Conservation (phyloP, 2,888 invertebrate species). For the Melanotus villosus region DNA sequence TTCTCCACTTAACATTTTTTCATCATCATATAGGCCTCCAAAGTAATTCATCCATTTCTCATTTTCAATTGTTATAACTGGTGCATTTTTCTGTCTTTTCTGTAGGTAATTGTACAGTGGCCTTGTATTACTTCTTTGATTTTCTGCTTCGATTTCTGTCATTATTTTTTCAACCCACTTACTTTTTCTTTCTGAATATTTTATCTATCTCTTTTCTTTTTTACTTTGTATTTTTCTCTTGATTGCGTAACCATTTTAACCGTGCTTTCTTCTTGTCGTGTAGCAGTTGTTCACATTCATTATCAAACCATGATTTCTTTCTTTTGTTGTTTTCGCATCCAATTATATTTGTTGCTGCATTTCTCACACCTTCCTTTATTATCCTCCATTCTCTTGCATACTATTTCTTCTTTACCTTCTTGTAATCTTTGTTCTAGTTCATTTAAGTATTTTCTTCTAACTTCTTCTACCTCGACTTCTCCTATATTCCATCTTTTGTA, state of each 20-base stretch:
- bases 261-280: neutral
- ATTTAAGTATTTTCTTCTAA: slow-evolving; percentile 4
- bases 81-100: neutral
- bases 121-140: neutral
- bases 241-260: neutral
- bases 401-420: neutral
- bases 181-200: neutral
- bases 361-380: neutral
- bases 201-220: neutral
- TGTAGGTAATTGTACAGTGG: neutral
- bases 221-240: slow-evolving; percentile 1
- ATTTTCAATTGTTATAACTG: neutral
- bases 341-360: neutral
- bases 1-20: neutral
- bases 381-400: neutral
- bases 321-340: neutral
- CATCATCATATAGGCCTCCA: neutral
- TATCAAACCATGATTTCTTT: neutral
- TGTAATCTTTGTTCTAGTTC: neutral
- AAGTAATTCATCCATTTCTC: neutral
- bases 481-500: slow-evolving; percentile 1
- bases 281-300: neutral
- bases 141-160: neutral
- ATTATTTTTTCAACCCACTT: neutral
- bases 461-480: neutral